Evolutionary conservation across 2,888 invertebrate species (phyloP), one percentile per base, ranked within the genome.

Genomic region (Drosophila pegasa): DNA sequence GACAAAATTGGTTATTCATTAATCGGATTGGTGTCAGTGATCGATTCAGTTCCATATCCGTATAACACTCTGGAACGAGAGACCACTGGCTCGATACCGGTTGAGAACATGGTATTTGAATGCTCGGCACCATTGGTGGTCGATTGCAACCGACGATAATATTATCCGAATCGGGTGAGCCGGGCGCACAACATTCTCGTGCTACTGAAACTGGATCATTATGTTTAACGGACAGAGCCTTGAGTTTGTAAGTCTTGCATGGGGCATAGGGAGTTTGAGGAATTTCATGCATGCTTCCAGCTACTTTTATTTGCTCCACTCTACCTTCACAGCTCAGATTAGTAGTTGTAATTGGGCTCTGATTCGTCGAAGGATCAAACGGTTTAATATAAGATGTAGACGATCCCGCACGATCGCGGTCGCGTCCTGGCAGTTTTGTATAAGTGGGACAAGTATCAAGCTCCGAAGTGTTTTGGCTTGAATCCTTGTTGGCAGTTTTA

Each of bases 401-500:
- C 1, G 16, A 16, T 16, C 37, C n/a, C 8, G 12, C 18, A 27
- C 10, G 7, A 9, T 12, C 7, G 5, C 0, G 14, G 14, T 22
- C 9, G 9, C 14, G 9, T 3, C 1, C 4, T 9, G 33, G 40
- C 6, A 75, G 2, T n/a, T 37, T 80, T 9, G 56, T 71, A 22
- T 73, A 70, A 0, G 74, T 76, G 2, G 48, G 51, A 7, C 14
- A 18, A 0, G 3, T 0, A 0, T 27, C 45, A 12, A 58, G 22
- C 0, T 55, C 37, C 0, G 54, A 22, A 8, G 3, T 20, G 2
- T 9, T 41, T 16, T 20, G 7, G 25, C 20, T 54, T 0, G 51
- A 48, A 1, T 29, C 20, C 10, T 63, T 71, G 2, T 38, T 40
- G 12, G 29, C 47, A 5, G 74, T 61, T 68, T 71, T 61, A 20